Conservation (phyloP, 2,888 invertebrate genomes). For the Hymenopus coronatus region DNA sequence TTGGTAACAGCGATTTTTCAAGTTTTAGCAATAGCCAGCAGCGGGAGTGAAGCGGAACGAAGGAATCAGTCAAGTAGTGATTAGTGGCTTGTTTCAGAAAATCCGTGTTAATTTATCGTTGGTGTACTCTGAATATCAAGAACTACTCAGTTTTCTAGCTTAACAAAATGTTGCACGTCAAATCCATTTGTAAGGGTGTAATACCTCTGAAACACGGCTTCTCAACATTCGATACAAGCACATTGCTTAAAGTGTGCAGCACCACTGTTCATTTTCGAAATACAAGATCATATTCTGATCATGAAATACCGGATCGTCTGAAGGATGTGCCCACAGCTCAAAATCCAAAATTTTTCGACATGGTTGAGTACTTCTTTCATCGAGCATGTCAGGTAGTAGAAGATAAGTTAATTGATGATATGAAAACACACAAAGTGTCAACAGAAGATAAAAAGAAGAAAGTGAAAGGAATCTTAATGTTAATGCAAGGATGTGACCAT, state of each 20-base stretch:
- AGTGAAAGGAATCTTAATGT: slow-evolving; percentile 90
- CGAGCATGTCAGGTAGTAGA: slow-evolving; percentile 88
- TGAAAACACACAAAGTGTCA: slow-evolving; percentile 64
- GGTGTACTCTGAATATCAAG: not conserved
- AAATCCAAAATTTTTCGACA: slow-evolving; percentile 91
- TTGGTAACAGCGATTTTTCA: not conserved
- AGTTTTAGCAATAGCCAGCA: not conserved
- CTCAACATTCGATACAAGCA: slow-evolving; percentile 53
- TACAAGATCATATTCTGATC: slow-evolving; percentile 54
- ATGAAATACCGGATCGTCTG: slow-evolving; percentile 81
- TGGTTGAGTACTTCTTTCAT: slow-evolving; percentile 99
- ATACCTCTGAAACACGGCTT: slow-evolving; percentile 56
- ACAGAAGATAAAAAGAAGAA: slow-evolving; percentile 88
- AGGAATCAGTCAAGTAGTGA: not conserved
- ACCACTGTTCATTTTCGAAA: slow-evolving; percentile 51
- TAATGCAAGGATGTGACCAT: slow-evolving; percentile 97
- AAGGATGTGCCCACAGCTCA: slow-evolving; percentile 73
- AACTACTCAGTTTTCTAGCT: not conserved
- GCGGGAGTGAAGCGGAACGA: too few species aligned
- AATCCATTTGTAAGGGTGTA: slow-evolving; percentile 63
- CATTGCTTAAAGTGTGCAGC: slow-evolving; percentile 61
- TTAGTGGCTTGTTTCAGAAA: not conserved
- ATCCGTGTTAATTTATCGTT: not conserved
- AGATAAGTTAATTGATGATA: slow-evolving; percentile 86
- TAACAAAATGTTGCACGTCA: slow-evolving; percentile 68